A percentile compares a stretch with the other conserved stretches of the same genome.
phyloP scores from a whole-genome alignment of 1,140 invertebrate genomes.

The Scylla paramamosain region DNA sequence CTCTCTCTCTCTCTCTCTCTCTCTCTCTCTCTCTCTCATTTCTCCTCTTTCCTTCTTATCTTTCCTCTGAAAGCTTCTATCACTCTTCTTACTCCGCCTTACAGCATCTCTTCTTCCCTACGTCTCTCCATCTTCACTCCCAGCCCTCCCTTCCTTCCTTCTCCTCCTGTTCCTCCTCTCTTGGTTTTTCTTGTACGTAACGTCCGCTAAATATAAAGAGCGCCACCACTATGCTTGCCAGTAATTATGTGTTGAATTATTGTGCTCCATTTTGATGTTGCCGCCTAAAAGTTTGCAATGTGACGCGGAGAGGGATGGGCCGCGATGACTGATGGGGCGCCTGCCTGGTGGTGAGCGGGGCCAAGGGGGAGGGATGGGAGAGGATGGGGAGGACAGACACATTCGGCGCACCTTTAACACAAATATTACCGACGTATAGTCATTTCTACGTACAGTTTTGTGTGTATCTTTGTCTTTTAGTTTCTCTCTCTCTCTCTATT shows the following conservation, averaged over 20 bases:
- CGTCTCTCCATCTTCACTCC: neutral
- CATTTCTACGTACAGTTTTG: too few relatives aligned
- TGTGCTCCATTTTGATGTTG: neutral
- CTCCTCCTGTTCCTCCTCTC: neutral
- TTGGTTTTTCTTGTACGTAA: neutral
- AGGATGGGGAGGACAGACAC: neutral
- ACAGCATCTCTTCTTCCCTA: neutral
- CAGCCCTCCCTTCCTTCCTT: neutral
- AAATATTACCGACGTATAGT: too few relatives aligned
- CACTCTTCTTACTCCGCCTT: neutral
- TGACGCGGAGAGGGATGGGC: neutral
- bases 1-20: neutral
- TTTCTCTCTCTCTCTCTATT: too few relatives aligned
- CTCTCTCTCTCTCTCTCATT: neutral
- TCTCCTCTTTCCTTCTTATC: neutral
- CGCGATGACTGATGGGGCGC: neutral
- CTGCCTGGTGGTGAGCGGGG: neutral
- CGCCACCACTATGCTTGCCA: neutral
- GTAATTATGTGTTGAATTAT: conserved; percentile 24
- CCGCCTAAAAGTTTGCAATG: neutral
- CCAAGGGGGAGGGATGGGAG: neutral
- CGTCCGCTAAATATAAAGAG: neutral
- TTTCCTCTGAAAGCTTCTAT: neutral
- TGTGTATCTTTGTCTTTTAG: too few relatives aligned
- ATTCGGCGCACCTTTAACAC: neutral